These are phyloP conservation scores for Podilymbus podiceps DNA, from an alignment of 2,113 vertebrate genomes.

Conservation along the genomic window DNA sequence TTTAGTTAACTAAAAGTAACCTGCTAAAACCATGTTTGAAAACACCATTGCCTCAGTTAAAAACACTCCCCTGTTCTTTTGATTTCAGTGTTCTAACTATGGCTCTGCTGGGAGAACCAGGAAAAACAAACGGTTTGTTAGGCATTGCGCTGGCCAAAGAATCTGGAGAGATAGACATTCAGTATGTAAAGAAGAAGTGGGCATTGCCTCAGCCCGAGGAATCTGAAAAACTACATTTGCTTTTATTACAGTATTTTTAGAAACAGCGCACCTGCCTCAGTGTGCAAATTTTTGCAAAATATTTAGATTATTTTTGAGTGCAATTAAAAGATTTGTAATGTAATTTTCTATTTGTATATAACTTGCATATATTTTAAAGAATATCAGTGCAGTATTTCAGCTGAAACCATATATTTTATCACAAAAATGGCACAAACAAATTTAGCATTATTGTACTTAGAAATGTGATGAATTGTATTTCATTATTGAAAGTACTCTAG, in stretches of 20 bases:
- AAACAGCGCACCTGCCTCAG: not conserved
- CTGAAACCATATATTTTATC: slow-evolving; percentile 39
- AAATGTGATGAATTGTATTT: not conserved
- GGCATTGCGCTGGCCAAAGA: slow-evolving; percentile 83
- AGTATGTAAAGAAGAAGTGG: slow-evolving; percentile 82
- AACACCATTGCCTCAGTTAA: not conserved
- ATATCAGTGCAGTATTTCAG: not conserved
- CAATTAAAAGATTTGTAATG: not conserved
- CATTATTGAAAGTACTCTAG: not conserved
- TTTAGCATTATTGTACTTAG: not conserved
- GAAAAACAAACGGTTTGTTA: slow-evolving; percentile 78
- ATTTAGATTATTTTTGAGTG: not conserved
- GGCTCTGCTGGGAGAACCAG: slow-evolving; percentile 84
- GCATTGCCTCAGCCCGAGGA: slow-evolving; percentile 70
- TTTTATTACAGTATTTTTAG: slow-evolving; percentile 66
- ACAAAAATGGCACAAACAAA: not conserved
- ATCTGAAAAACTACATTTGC: slow-evolving; percentile 67
- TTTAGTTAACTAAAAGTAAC: not conserved
- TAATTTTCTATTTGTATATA: not conserved
- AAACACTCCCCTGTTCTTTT: not conserved
- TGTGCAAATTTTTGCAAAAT: not conserved
- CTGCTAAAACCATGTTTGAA: not conserved
- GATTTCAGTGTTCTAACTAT: slow-evolving; percentile 81
- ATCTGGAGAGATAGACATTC: slow-evolving; percentile 85
- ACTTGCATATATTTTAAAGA: not conserved